These are phyloP conservation scores for Diogma glabrata DNA, from an alignment of 2,888 invertebrate species.

Conservation along the genomic window DNA sequence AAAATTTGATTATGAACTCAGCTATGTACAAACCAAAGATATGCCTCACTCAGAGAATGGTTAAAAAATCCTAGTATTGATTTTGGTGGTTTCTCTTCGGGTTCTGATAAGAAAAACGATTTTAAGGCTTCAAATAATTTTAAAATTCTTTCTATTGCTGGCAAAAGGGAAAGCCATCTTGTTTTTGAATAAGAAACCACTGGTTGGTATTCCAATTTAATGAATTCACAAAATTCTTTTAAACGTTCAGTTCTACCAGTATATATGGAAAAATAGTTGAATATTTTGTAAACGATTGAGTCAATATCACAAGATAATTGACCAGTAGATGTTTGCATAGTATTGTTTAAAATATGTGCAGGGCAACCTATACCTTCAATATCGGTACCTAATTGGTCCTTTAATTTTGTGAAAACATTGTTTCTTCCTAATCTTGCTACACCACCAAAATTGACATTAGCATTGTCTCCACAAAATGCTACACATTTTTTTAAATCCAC, in stretches of 20 bases:
- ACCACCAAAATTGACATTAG: too few relatives aligned
- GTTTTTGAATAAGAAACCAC: too few relatives aligned
- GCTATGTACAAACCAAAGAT: not conserved
- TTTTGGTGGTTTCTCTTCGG: not conserved
- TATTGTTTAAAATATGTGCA: constrained; percentile 1
- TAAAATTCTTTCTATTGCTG: not conserved
- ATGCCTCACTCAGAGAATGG: not conserved
- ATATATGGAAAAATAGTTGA: not conserved
- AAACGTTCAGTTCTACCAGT: not conserved
- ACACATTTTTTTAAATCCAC: constrained; percentile 7
- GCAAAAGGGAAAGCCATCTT: not conserved
- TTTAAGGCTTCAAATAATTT: not conserved
- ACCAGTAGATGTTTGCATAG: constrained; percentile 1
- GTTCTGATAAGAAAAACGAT: not conserved
- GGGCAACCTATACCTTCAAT: not conserved
- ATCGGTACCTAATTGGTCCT: not conserved
- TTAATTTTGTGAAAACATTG: too few relatives aligned
- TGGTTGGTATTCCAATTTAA: not conserved
- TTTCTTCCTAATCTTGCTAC: too few relatives aligned
- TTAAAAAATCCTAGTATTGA: not conserved
- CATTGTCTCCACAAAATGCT: constrained; percentile 14
- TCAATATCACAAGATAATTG: not conserved
- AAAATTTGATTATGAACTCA: too few relatives aligned
- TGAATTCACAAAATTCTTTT: not conserved
- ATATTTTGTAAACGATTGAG: not conserved